Base-by-base conservation (phyloP, 2,113 vertebrate species). In the Romanogobio albipinnatus region DNA sequence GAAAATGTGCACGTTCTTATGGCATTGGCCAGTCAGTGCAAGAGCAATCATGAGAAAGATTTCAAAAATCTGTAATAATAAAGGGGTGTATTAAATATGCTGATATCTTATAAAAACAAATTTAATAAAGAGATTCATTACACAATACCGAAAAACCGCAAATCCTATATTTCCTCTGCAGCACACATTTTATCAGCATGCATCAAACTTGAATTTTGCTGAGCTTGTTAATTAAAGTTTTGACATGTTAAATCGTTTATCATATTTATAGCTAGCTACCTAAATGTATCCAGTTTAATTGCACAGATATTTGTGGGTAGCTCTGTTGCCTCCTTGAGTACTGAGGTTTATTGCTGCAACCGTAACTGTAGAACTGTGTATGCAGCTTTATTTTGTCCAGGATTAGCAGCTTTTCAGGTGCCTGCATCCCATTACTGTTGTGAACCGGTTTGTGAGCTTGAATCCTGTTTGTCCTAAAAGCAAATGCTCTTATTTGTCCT, bases 391-490 rank as follows among this genome's bases (percentile, higher is more conserved):
- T 22, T 71, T 19, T 71, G 68, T 71, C 9, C 17, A 43, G 36
- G 36, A 43, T 71, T 36, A 43, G 11, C 68, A 71, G 17, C 36
- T 71, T 71, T 43, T 71, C 68, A 70, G 9, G 59, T 24, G n/a
- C n/a, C 19, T 43, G 8, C 36, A 43, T 70, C 17, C 66, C 29
- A 70, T 39, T 70, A 22, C 13, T 75, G 71, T 45, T 70, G 13
- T 70, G 43, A 75, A 24, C 10, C 26, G n/a, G 43, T 73, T n/a
- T 14, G 39, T 76, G 49, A 29, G 26, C 74, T 76, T 49, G 26
- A 56, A 76, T 76, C 74, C 74, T 22, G 26, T 33, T 76, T 56
- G 26, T 53, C 49, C 74, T 56, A 26, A 76, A 76, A 33, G 24
- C 47, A 76, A 76, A 76, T 49, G 53, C n/a, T 53, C 24, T 53